A percentile compares a stretch with the other conserved stretches of the same genome.
phyloP scores from a whole-genome alignment of 2,888 invertebrate species.

The Ommatoiulus sabulosus region DNA sequence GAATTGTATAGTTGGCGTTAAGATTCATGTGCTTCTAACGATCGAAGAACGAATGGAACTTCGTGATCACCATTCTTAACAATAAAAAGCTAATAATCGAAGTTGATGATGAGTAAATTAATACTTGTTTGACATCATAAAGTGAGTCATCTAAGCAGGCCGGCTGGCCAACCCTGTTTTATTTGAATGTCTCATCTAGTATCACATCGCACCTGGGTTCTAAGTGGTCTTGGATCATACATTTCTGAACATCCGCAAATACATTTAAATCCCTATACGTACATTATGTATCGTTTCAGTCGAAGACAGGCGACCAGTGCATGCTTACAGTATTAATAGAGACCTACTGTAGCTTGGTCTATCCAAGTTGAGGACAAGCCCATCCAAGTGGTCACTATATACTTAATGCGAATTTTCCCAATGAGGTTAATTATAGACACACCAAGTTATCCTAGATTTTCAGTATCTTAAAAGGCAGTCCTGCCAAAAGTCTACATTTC shows the following conservation, averaged over 20 bases:
- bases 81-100: background rate
- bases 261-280: background rate
- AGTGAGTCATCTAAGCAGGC: background rate
- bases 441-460: background rate
- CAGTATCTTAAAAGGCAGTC: background rate
- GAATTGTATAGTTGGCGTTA: background rate
- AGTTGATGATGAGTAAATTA: background rate
- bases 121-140: conserved; percentile 4
- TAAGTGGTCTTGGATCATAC: background rate
- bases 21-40: background rate
- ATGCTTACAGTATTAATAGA: background rate
- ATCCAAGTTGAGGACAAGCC: background rate
- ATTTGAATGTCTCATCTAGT: background rate
- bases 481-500: background rate
- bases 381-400: background rate
- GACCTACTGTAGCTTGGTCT: background rate
- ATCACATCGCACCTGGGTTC: background rate
- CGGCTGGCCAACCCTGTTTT: background rate
- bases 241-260: too few relatives aligned
- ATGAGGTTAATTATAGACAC: background rate
- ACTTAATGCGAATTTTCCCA: background rate
- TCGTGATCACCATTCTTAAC: background rate
- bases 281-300: background rate
- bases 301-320: background rate
- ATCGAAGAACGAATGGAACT: background rate